phyloP scores from a whole-genome alignment of 2,797 vertebrate genomes.

The Megalops cyprinoides region DNA sequence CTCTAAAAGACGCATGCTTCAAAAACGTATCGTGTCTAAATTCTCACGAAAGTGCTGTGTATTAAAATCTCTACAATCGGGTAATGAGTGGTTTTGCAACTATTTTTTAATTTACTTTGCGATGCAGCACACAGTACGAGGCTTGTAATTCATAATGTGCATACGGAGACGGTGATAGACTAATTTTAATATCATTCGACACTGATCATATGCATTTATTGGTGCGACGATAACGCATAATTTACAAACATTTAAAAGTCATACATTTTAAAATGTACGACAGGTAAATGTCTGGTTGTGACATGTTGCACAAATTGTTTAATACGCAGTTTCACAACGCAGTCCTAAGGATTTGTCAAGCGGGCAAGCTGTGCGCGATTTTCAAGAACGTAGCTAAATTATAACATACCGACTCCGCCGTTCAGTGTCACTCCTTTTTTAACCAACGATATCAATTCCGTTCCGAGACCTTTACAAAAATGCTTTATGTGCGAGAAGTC shows the following conservation, averaged over 20 bases:
- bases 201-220: background rate
- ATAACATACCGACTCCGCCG: background rate
- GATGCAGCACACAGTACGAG: background rate
- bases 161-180: background rate
- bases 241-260: background rate
- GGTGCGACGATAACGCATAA: background rate
- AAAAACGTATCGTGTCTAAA: background rate
- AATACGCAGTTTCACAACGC: background rate
- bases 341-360: background rate
- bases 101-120: background rate
- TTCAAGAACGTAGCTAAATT: conserved; percentile 11
- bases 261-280: background rate
- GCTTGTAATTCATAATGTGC: background rate
- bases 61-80: background rate
- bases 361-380: background rate
- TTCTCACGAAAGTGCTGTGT: background rate
- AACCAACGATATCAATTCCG: background rate
- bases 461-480: background rate
- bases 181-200: background rate
- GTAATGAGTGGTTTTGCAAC: no score
- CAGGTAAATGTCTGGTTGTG: background rate
- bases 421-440: background rate
- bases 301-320: background rate
- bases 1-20: background rate
- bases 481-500: background rate